phyloP scores from a whole-genome alignment of 2,888 invertebrate species.

The Lingula anatina region DNA sequence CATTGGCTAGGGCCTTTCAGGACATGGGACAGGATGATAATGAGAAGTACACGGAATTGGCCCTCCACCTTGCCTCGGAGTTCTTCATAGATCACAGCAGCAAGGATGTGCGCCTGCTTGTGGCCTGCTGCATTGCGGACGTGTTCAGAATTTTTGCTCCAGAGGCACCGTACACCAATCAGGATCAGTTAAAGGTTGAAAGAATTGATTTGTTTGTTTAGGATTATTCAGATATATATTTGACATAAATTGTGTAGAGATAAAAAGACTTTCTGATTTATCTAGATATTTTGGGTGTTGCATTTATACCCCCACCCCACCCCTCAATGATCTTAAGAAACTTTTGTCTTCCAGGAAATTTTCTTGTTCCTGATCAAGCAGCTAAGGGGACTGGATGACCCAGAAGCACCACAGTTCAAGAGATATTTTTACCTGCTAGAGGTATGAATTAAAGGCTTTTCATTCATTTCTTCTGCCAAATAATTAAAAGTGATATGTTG shows the following conservation, averaged over 20 bases:
- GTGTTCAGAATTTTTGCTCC: constrained; percentile 94
- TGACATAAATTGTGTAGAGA: too few species aligned
- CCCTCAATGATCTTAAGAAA: too few species aligned
- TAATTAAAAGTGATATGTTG: too few species aligned
- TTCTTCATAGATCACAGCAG: constrained; percentile 84
- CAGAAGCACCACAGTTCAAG: constrained; percentile 95
- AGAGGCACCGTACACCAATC: constrained; percentile 95
- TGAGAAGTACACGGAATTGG: constrained; percentile 61
- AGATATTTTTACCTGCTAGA: constrained; percentile 94
- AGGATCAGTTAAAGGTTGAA: constrained; percentile 75
- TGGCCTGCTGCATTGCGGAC: constrained; percentile 96
- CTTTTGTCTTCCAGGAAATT: constrained; percentile 54
- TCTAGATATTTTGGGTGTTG: too few species aligned
- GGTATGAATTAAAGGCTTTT: constrained; percentile 29
- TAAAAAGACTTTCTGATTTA: too few species aligned
- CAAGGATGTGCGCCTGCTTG: constrained; percentile 86
- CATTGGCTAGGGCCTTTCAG: constrained; percentile 80
- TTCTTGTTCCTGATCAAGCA: constrained; percentile 93
- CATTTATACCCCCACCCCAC: too few species aligned
- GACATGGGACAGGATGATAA: constrained; percentile 92
- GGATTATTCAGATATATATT: background rate
- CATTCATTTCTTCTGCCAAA: too few species aligned
- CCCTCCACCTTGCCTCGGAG: constrained; percentile 87
- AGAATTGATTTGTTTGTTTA: background rate
- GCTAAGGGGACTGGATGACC: constrained; percentile 86